phyloP scores from a whole-genome alignment of 2,113 vertebrate species.

The Oncorhynchus keta region DNA sequence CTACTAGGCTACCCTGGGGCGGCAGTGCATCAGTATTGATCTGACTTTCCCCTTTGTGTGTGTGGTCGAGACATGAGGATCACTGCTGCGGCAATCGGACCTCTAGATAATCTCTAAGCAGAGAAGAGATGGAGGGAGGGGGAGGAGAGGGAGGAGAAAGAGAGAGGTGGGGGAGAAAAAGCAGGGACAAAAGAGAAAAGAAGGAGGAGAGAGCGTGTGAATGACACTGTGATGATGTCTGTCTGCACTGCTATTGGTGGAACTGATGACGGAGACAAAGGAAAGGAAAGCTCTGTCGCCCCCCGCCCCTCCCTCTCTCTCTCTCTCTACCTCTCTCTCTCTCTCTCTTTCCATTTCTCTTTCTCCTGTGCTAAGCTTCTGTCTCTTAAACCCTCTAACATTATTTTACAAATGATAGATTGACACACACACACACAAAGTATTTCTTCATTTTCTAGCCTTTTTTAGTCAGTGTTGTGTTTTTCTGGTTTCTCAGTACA shows the following conservation, averaged over 20 bases:
- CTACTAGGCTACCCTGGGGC: no score
- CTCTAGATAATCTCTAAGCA: slow-evolving; percentile 18
- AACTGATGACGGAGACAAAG: not conserved
- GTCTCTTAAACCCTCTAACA: not conserved
- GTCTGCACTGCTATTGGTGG: not conserved
- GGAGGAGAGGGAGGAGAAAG: not conserved
- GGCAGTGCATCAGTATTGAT: not conserved
- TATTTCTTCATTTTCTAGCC: slow-evolving; percentile 54
- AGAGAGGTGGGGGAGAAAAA: not conserved
- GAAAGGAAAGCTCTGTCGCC: not conserved
- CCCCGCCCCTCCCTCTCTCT: no score
- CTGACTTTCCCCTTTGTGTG: slow-evolving; percentile 8
- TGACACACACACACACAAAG: not conserved
- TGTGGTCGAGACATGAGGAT: not conserved
- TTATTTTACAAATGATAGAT: not conserved
- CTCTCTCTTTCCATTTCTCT: not conserved
- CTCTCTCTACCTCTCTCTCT: not conserved
- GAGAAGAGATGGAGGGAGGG: not conserved
- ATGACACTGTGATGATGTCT: not conserved
- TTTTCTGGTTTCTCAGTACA: slow-evolving; percentile 62
- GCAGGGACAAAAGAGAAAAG: not conserved
- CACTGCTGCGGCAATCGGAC: slow-evolving; percentile 15
- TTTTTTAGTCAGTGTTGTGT: slow-evolving; percentile 76
- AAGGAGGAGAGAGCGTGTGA: no score
- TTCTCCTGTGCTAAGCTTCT: not conserved